These are phyloP conservation scores for Caradrina kadenii DNA, from an alignment of 2,888 invertebrate species.

Conservation along the genomic window DNA sequence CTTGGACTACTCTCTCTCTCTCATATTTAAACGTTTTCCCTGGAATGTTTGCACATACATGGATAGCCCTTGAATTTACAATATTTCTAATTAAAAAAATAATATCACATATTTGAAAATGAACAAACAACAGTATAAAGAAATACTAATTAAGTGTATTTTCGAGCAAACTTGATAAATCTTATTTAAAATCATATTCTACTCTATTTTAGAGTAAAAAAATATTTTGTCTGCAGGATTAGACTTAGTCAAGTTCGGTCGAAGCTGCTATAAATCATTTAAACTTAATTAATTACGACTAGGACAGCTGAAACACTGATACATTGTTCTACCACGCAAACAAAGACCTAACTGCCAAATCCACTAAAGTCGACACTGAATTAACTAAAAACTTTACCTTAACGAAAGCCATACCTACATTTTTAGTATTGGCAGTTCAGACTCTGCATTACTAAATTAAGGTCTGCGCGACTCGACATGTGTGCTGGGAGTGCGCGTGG, in stretches of 20 bases:
- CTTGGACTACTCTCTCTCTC: too few relatives aligned
- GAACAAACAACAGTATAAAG: neutral
- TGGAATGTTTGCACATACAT: neutral
- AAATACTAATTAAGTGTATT: neutral
- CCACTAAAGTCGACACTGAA: neutral
- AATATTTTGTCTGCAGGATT: neutral
- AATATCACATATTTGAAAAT: constrained; percentile 1
- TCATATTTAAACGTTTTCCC: neutral
- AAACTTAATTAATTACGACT: constrained; percentile 16
- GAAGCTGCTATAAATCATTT: neutral
- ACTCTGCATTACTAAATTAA: constrained; percentile 1
- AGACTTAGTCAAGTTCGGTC: neutral
- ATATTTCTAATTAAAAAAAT: constrained; percentile 10
- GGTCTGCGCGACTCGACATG: constrained; percentile 34
- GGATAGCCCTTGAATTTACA: neutral
- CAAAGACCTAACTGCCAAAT: neutral
- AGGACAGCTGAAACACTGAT: constrained; percentile 9
- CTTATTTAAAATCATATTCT: too few relatives aligned
- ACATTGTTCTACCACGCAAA: neutral
- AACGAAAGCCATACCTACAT: constrained; percentile 3
- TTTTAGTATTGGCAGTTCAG: neutral
- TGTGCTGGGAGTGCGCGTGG: constrained; percentile 30
- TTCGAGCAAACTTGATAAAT: too few relatives aligned
- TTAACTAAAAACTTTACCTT: constrained; percentile 3
- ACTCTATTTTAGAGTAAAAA: neutral